Evolutionary conservation across 2,888 invertebrate genomes (phyloP), one percentile per base, ranked within the genome.

Genomic region (Drosophila atripex): DNA sequence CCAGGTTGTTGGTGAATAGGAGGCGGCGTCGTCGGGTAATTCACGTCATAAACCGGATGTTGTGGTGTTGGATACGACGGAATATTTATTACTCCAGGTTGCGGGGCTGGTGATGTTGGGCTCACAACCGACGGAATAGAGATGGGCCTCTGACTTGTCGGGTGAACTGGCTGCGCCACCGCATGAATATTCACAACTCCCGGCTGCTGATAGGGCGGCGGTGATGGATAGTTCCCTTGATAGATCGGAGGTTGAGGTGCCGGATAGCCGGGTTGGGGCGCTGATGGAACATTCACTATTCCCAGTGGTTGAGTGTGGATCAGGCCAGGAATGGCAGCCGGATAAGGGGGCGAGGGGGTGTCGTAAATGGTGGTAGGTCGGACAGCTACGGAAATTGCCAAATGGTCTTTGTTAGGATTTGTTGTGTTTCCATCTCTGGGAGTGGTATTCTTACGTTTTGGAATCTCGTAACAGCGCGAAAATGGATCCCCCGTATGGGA

Each of bases 401-500:
- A 71, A 43, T 39, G 2, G 47, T 28, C 21, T 38, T 71, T 16
- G 71, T 75, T 70, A 52, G 18, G 41, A 8, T 46, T 4, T 9
- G 12, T 18, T 6, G 12, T 9, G 2, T 5, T 16, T 5, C 32
- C 12, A 8, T n/a, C 23, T 7, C 0, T 12, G 16, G 28, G 8
- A 45, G 32, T n/a, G 21, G 21, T 21, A 53, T 23, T 73, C 89
- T 90, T 90, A 90, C 89, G 75, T 87, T 38, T 72, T 32, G 86
- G 86, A 25, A 61, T 77, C 11, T 80, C 78, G 56, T 86, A 88
- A 68, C 95, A 95, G 71, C 93, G 93, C 4, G 92, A 91, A 80
- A 95, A 95, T 6, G 95, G 95, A 92, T 95, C 94, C 53, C 95
- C 95, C 43, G 93, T 93, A 80, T 93, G 94, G 30, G 93, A 93